Conservation (phyloP, 2,797 vertebrate genomes). For the Picus viridis region DNA sequence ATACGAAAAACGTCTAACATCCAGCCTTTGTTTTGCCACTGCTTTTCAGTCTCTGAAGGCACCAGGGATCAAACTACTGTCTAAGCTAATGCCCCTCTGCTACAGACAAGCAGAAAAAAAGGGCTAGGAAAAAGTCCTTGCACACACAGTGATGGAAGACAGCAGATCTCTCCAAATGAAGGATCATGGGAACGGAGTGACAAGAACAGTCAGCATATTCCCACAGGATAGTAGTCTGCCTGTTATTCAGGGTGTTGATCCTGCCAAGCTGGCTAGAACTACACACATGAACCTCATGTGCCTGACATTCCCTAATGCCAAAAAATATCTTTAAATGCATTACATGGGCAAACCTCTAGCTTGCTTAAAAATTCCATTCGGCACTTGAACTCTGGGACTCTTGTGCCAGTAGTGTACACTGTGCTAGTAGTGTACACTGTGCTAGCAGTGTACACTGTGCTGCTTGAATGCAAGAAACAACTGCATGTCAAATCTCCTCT, state of each 20-base stretch:
- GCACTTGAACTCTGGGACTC: not conserved
- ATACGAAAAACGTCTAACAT: not conserved
- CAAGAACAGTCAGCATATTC: conserved; percentile 28
- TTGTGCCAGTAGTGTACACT: not conserved
- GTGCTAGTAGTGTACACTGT: not conserved
- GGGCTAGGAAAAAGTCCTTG: not conserved
- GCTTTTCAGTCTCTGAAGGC: not conserved
- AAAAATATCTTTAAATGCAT: not conserved
- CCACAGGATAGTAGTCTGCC: not conserved
- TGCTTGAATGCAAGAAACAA: not conserved
- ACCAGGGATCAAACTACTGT: not conserved
- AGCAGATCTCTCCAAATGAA: conserved; percentile 26
- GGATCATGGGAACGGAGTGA: not conserved
- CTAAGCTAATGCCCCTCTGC: not conserved
- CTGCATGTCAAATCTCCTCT: not conserved
- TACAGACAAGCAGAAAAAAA: not conserved
- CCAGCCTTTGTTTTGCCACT: not conserved
- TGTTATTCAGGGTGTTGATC: not conserved
- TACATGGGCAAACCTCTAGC: not conserved
- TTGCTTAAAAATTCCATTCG: not conserved
- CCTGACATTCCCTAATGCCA: not conserved
- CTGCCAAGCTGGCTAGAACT: conserved; percentile 6
- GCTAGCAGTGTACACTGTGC: not conserved
- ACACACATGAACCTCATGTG: not conserved
- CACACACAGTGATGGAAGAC: not conserved